Percentiles rank a stretch among this genome's conserved stretches.
Conservation (phyloP, 1,140 invertebrate species). For the Zaprionus tsacasi region DNA sequence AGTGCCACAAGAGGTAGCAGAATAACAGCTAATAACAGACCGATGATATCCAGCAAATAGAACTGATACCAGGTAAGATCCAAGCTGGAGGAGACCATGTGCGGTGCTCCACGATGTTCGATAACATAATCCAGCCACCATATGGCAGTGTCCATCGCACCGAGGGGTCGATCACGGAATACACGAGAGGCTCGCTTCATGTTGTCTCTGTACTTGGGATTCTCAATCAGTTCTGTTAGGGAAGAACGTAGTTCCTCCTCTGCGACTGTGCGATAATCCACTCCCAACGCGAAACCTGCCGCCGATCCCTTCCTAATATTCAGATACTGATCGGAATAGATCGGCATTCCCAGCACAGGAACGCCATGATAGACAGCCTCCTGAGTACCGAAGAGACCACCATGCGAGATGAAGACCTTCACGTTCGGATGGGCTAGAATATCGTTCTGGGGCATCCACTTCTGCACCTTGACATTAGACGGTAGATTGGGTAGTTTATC, state of each 20-base stretch:
- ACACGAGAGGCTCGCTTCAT: constrained; percentile 83
- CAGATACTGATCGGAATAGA: constrained; percentile 86
- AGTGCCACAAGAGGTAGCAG: constrained; percentile 48
- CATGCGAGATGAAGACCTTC: constrained; percentile 87
- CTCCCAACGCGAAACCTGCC: constrained; percentile 52
- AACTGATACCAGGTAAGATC: constrained; percentile 87
- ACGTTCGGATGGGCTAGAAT: constrained; percentile 87
- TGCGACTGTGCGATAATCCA: constrained; percentile 70
- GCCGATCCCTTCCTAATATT: constrained; percentile 58
- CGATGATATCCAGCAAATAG: constrained; percentile 86
- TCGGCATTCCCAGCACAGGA: constrained; percentile 87
- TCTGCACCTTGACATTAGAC: constrained; percentile 86
- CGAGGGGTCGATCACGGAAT: constrained; percentile 85
- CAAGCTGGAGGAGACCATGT: constrained; percentile 85
- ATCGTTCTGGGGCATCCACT: constrained; percentile 88
- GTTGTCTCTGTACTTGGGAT: constrained; percentile 83
- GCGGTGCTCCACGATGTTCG: constrained; percentile 86
- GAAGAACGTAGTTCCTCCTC: constrained; percentile 75
- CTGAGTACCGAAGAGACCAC: constrained; percentile 86
- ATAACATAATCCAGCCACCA: constrained; percentile 88
- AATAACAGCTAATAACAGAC: constrained; percentile 20
- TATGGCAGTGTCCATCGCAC: constrained; percentile 85
- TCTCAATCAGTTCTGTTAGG: constrained; percentile 84
- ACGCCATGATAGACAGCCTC: constrained; percentile 87
- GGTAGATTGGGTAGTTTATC: constrained; percentile 84